phyloP scores from a whole-genome alignment of 2,797 vertebrate species.

The Amphiprion clarkii region DNA sequence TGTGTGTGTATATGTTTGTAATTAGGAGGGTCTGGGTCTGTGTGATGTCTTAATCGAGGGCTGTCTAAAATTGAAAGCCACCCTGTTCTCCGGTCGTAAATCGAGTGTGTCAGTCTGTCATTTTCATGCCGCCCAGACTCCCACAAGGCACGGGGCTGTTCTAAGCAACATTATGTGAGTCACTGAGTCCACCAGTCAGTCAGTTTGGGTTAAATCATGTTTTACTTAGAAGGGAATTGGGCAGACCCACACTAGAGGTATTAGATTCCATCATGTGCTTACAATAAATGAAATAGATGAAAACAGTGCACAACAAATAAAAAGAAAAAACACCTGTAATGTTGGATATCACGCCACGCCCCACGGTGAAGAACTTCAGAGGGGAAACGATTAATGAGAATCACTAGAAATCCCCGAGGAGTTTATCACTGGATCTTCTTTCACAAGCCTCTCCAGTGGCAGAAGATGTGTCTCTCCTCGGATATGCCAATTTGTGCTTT shows the following conservation, averaged over 20 bases:
- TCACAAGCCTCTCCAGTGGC: slow-evolving; percentile 2
- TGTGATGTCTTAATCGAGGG: slow-evolving; percentile 68
- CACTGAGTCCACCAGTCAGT: slow-evolving; percentile 54
- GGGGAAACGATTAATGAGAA: background rate
- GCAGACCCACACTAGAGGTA: background rate
- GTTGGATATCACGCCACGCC: background rate
- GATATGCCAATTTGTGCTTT: slow-evolving; percentile 9
- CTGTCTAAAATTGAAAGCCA: slow-evolving; percentile 71
- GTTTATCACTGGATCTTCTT: background rate
- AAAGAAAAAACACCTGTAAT: background rate
- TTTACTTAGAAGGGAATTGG: slow-evolving; percentile 34
- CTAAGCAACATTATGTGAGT: slow-evolving; percentile 45
- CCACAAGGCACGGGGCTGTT: slow-evolving; percentile 40
- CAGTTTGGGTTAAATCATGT: slow-evolving; percentile 35
- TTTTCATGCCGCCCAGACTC: slow-evolving; percentile 57
- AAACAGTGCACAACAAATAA: background rate
- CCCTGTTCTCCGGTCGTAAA: slow-evolving; percentile 62
- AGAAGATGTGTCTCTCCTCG: slow-evolving; percentile 1
- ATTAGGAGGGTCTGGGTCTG: slow-evolving; percentile 72
- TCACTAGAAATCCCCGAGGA: slow-evolving; percentile 20
- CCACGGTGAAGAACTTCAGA: background rate
- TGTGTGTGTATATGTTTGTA: slow-evolving; percentile 47
- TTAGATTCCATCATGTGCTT: background rate
- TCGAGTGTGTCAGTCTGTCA: slow-evolving; percentile 63
- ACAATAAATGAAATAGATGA: background rate